These are phyloP conservation scores for Mizuhopecten yessoensis DNA, from an alignment of 1,140 invertebrate genomes.

Conservation along the genomic window DNA sequence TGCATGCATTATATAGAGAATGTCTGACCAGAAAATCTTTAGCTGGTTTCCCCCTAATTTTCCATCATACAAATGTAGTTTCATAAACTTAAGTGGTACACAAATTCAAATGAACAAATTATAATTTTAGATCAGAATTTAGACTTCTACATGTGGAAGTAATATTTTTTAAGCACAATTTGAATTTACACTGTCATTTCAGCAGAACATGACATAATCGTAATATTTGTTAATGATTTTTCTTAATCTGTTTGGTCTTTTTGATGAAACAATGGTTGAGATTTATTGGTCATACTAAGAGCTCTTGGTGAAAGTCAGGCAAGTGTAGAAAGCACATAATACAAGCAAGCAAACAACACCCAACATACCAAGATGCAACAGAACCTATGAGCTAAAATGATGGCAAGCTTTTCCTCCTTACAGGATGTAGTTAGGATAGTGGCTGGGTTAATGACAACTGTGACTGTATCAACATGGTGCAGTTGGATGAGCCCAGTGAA, in stretches of 20 bases:
- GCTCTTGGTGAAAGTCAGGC: conserved; percentile 3
- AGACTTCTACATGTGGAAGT: too few species aligned
- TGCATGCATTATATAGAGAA: background rate
- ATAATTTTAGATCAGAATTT: too few species aligned
- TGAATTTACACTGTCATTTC: too few species aligned
- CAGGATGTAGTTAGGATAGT: background rate
- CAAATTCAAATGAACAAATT: too few species aligned
- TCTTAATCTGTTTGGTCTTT: too few species aligned
- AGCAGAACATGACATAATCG: too few species aligned
- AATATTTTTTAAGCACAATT: too few species aligned
- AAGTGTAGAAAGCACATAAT: conserved; percentile 25
- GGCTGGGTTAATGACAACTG: background rate
- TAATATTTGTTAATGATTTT: too few species aligned
- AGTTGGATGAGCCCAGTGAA: background rate
- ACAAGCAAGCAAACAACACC: background rate
- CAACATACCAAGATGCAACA: background rate
- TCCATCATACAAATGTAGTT: too few species aligned
- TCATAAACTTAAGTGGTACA: too few species aligned
- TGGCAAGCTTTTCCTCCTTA: background rate
- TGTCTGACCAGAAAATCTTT: background rate
- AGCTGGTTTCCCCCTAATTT: background rate
- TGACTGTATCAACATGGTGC: background rate
- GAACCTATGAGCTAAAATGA: background rate
- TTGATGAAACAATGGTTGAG: background rate
- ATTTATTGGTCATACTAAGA: conserved; percentile 15